Evolutionary conservation across 2,113 vertebrate genomes (phyloP), one percentile per base, ranked within the genome.

Genomic region (Zosterops japonicus): DNA sequence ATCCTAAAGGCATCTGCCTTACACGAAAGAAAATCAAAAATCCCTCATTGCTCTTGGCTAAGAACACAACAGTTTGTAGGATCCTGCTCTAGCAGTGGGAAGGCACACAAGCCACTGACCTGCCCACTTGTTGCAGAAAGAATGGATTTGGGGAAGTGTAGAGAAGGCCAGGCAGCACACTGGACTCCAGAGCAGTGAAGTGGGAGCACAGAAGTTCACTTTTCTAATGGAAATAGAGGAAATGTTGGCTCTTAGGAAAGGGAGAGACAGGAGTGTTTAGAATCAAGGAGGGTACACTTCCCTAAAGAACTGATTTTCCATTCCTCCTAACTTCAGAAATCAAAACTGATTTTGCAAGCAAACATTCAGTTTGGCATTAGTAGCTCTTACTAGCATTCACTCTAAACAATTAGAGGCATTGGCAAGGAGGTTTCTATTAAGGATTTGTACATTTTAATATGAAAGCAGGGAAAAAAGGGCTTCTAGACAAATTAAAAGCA

Each of bases 101-200:
- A 88, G n/a, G 17, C 28, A 88, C 41, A 41, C 5, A 57, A 76
- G 27, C 12, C 61, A 56, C 16, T 2, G 3, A 53, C 16, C 31
- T 69, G 36, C 9, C n/a, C 41, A 28, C 7, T 46, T 42, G 12
- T 11, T 29, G 21, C 0, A 33, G 25, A 69, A 65, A 70, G 11
- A 80, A 92, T 0, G 0, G 55, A 50, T 24, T 78, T 67, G 24
- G 13, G 12, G 19, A 69, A 60, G 29, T 0, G 0, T 9, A 68
- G 27, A 46, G 27, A 39, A 35, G 22, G 50, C 6, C 44, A 50
- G 12, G 33, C 35, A 90, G 75, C 47, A 55, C 3, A 3, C 18
- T 53, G 33, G 63, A 83, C 28, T 47, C n/a, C 2, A 1, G 14
- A 74, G n/a, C 1, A 1, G 7, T 5, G 14, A 87, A 83, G 0